Evolutionary conservation across 2,888 invertebrate species (phyloP).

Genomic region (Crematogaster levior): DNA sequence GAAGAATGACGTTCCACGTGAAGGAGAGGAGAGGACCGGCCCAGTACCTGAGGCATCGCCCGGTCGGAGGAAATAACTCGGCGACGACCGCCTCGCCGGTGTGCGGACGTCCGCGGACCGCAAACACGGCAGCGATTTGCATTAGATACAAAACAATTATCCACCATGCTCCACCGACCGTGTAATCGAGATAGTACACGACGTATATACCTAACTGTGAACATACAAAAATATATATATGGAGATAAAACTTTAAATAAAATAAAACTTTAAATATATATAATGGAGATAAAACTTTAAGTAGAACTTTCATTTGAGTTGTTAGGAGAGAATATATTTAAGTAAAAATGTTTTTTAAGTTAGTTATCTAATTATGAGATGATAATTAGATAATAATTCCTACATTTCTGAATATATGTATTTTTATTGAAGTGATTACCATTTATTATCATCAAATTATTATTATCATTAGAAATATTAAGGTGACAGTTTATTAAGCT

Average conservation of each 20-base stretch:
- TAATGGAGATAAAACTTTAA: no score
- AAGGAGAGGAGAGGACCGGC: conserved; percentile 92
- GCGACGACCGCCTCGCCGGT: conserved; percentile 91
- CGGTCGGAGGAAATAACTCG: conserved; percentile 87
- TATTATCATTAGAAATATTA: not conserved
- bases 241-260: not conserved
- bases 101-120: conserved; percentile 94
- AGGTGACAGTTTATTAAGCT: not conserved
- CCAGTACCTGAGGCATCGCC: conserved; percentile 86
- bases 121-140: conserved; percentile 93
- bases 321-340: not conserved
- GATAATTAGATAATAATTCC: not conserved
- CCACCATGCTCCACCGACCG: conserved; percentile 95
- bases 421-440: not conserved
- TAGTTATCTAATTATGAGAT: not conserved
- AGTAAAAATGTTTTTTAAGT: not conserved
- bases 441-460: conserved; percentile 16
- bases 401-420: not conserved
- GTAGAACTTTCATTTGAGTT: not conserved
- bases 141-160: conserved; percentile 92
- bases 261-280: no score
- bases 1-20: conserved; percentile 95
- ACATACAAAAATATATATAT: no score
- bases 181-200: conserved; percentile 94
- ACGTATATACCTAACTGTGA: conserved; percentile 91